Evolutionary conservation across 1,140 invertebrate species (phyloP).

Genomic region (Holcopasites calliopsidis): DNA sequence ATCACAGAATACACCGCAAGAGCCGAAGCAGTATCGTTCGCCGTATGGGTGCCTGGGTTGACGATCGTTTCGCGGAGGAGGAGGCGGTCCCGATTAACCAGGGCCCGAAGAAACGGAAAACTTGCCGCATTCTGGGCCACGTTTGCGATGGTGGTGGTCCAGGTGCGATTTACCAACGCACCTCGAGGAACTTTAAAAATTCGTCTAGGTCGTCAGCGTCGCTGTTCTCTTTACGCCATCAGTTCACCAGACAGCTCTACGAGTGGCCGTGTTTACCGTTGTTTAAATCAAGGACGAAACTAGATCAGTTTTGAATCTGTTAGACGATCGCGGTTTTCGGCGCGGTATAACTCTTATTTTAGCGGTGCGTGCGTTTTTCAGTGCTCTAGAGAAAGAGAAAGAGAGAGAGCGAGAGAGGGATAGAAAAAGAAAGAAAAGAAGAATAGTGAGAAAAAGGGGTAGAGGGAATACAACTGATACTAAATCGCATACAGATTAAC

Average conservation of each 20-base stretch:
- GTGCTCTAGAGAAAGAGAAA: background rate
- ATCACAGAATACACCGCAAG: constrained; percentile 68
- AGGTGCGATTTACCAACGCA: constrained; percentile 38
- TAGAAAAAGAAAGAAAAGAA: background rate
- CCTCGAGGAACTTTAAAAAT: constrained; percentile 46
- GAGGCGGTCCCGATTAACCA: constrained; percentile 67
- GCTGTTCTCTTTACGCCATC: constrained; percentile 70
- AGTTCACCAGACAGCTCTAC: constrained; percentile 74
- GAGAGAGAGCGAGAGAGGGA: too few relatives aligned
- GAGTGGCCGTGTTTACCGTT: constrained; percentile 75
- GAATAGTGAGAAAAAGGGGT: background rate
- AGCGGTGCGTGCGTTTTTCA: constrained; percentile 3
- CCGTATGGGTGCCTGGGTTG: constrained; percentile 80
- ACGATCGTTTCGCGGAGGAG: constrained; percentile 75
- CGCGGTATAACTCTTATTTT: constrained; percentile 17
- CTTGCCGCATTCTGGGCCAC: constrained; percentile 63
- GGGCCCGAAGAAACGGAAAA: constrained; percentile 55
- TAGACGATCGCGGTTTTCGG: background rate
- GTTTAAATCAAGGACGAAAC: constrained; percentile 78
- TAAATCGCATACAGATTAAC: background rate
- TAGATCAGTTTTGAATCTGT: constrained; percentile 63
- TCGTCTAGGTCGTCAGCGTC: constrained; percentile 52
- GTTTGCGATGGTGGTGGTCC: constrained; percentile 60
- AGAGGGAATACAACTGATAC: background rate
- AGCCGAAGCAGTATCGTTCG: constrained; percentile 72